Evolutionary conservation across 2,888 invertebrate species (phyloP), one percentile per base, ranked within the genome.

Genomic region (Drosophila falleni): DNA sequence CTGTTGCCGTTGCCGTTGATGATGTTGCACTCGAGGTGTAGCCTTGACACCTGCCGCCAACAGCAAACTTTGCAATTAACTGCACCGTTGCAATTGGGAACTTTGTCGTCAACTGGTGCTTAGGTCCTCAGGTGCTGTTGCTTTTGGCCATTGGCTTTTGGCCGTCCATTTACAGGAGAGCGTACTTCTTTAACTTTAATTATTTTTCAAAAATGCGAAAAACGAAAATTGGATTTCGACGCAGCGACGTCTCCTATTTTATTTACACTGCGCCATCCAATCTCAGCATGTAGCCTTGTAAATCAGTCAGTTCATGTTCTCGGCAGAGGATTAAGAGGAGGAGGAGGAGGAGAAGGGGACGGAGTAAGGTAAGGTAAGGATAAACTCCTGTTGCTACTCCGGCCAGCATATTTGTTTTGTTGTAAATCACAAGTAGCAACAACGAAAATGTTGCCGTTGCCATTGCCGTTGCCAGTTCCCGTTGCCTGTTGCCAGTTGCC

Each of bases 211-310:
- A 89, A 80, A 80, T 87, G 89, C 81, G 71, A 89, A 78, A 83
- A 78, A 89, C 89, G 90, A 80, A 90, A 84, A 84, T 89, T 89
- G 87, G 71, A 89, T 84, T 86, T 89, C 81, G 68, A 83, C 68
- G 74, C 77, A 77, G 60, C 58, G 78, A 67, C 62, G 81, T 83
- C 81, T 87, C 64, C 88, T 88, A 88, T 90, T 90, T 87, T 90
- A 87, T 87, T 87, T 87, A 89, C 90, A 80, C 82, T 69, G 82
- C 78, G 73, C 82, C 89, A 89, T 82, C 86, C 90, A 87, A 87
- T 87, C 90, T 90, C 89, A 74, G 89, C 83, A 72, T 71, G 90
- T 83, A 75, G 83, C 89, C 87, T 90, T 90, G 90, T 87, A 87
- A 87, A 90, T 87, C 87, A 89, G 88, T 88, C 89, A 87, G 87